These are phyloP conservation scores for Arrhopalites spinosus DNA, from an alignment of 2,888 invertebrate species.

Conservation along the genomic window DNA sequence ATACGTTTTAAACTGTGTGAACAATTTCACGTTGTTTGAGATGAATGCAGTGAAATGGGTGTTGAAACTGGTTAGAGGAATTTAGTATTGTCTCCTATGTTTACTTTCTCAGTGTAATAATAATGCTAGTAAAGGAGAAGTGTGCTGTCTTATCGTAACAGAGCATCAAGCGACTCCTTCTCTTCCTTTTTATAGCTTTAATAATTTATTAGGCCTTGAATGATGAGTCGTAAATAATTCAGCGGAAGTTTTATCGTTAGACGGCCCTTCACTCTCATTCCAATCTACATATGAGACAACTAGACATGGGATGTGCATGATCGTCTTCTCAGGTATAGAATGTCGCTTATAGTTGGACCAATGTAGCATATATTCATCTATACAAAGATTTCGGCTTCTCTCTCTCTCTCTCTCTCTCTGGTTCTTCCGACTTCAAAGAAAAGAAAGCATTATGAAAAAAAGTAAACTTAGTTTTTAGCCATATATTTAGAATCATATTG, in stretches of 20 bases:
- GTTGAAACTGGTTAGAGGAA: conserved; percentile 45
- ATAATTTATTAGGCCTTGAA: conserved; percentile 47
- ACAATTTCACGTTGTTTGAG: conserved; percentile 30
- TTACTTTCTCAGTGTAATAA: conserved; percentile 33
- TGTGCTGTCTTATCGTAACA: conserved; percentile 32
- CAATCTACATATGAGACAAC: conserved; percentile 8
- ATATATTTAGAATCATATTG: not conserved
- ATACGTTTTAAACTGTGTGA: conserved; percentile 20
- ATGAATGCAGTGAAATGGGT: conserved; percentile 38
- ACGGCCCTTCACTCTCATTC: conserved; percentile 31
- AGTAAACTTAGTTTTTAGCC: not conserved
- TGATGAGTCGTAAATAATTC: conserved; percentile 47
- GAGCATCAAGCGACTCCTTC: conserved; percentile 37
- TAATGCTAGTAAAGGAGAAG: conserved; percentile 33
- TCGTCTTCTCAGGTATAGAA: too few species aligned
- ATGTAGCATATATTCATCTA: not conserved
- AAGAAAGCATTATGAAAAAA: not conserved
- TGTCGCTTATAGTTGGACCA: too few species aligned
- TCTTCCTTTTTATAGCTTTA: conserved; percentile 43
- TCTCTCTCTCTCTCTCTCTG: conserved; percentile 8
- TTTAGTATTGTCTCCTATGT: conserved; percentile 32
- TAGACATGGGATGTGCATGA: too few species aligned
- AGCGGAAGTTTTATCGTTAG: conserved; percentile 40
- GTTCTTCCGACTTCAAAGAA: not conserved
- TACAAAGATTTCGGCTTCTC: not conserved